These are phyloP conservation scores for Cydia amplana DNA, from an alignment of 1,140 invertebrate species.

Conservation along the genomic window DNA sequence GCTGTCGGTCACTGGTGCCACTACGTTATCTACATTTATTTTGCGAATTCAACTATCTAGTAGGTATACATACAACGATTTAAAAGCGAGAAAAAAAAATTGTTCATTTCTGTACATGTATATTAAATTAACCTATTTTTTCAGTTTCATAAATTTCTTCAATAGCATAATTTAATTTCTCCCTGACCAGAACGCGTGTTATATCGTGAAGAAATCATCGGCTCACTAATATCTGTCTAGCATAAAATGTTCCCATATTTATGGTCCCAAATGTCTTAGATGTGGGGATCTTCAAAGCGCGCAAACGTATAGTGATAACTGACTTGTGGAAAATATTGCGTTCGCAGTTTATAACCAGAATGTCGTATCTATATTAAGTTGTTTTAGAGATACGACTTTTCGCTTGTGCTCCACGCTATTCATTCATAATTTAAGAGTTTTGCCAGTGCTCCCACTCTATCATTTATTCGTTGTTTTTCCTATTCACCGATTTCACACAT, in stretches of 20 bases:
- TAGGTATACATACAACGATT: too few relatives aligned
- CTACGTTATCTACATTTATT: too few relatives aligned
- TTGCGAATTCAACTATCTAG: too few relatives aligned
- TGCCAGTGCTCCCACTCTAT: neutral
- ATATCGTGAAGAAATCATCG: neutral
- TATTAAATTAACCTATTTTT: too few relatives aligned
- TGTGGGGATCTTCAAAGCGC: neutral
- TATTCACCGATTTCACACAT: neutral
- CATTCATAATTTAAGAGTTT: neutral
- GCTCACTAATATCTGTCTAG: neutral
- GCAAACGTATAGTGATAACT: neutral
- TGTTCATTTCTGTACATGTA: too few relatives aligned
- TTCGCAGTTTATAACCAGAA: neutral
- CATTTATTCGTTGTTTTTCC: neutral
- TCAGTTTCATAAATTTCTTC: too few relatives aligned
- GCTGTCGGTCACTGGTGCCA: too few relatives aligned
- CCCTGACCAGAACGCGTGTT: neutral
- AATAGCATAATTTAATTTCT: neutral
- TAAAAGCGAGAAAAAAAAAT: too few relatives aligned
- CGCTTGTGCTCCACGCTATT: neutral
- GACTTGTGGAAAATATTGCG: conserved; percentile 1
- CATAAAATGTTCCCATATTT: neutral
- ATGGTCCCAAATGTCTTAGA: neutral
- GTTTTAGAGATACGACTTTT: neutral
- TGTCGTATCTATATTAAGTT: neutral